Evolutionary conservation across 2,113 vertebrate species (phyloP).

Genomic region (Zingel zingel): DNA sequence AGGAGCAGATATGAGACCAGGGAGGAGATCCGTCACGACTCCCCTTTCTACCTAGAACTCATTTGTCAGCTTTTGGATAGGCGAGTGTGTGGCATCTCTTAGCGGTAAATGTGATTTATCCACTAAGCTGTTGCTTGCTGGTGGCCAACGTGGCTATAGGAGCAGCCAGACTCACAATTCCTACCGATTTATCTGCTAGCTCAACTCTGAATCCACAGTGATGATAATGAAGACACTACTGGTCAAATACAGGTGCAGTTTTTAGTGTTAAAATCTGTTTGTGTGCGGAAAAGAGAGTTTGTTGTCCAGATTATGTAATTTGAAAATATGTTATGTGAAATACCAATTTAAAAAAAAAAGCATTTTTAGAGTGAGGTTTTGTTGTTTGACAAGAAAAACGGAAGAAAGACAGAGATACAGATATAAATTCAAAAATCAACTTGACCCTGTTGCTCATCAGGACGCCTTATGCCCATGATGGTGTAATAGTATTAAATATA

Average conservation of each 20-base stretch:
- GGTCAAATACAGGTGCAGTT: slow-evolving; percentile 27
- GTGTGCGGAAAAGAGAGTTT: background rate
- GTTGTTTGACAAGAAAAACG: background rate
- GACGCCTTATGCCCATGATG: background rate
- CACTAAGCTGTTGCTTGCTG: slow-evolving; percentile 54
- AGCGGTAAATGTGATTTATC: slow-evolving; percentile 78
- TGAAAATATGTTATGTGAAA: background rate
- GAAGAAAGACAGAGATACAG: background rate
- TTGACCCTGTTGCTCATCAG: background rate
- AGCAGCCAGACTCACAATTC: slow-evolving; percentile 68
- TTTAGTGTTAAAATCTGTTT: slow-evolving; percentile 30
- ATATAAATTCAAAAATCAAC: background rate
- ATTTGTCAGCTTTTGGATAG: slow-evolving; percentile 67
- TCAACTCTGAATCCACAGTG: slow-evolving; percentile 56
- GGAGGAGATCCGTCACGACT: slow-evolving; percentile 72
- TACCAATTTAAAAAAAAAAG: background rate
- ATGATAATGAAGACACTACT: slow-evolving; percentile 50
- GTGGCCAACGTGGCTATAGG: slow-evolving; percentile 46
- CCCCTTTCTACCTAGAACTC: slow-evolving; percentile 63
- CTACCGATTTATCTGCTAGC: slow-evolving; percentile 59
- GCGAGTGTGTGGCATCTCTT: slow-evolving; percentile 52
- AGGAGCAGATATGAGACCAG: slow-evolving; percentile 72
- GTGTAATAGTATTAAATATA: slow-evolving; percentile 31
- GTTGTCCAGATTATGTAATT: background rate
- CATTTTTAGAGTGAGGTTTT: background rate